These are phyloP conservation scores for Lagodon rhomboides DNA, from an alignment of 2,797 vertebrate species.

Conservation along the genomic window DNA sequence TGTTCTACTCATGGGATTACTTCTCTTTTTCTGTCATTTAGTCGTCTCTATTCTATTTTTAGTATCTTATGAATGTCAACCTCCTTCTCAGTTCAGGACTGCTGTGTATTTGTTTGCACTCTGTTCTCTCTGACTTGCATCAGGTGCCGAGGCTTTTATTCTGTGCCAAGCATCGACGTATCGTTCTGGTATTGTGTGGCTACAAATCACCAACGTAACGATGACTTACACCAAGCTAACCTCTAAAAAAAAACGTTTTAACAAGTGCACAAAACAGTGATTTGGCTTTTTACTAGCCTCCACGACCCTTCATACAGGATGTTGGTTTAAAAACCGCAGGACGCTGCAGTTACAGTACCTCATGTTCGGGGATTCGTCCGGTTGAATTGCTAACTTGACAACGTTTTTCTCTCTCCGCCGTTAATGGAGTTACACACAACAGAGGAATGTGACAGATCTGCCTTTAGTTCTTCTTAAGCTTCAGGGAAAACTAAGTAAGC, in stretches of 20 bases:
- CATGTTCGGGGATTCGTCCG: slow-evolving; percentile 53
- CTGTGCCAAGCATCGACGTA: slow-evolving; percentile 53
- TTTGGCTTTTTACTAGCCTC: slow-evolving; percentile 11
- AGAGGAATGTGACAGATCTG: slow-evolving; percentile 63
- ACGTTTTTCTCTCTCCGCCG: slow-evolving; percentile 19
- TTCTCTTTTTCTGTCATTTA: slow-evolving; percentile 25
- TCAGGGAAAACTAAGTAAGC: slow-evolving; percentile 68
- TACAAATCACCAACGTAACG: slow-evolving; percentile 31
- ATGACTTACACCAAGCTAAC: slow-evolving; percentile 44
- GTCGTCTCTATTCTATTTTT: slow-evolving; percentile 33
- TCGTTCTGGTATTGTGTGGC: slow-evolving; percentile 21
- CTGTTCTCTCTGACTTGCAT: slow-evolving; percentile 42
- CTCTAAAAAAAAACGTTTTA: slow-evolving; percentile 45
- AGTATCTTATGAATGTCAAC: slow-evolving; percentile 91
- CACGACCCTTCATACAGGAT: slow-evolving; percentile 15
- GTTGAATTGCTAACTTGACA: slow-evolving; percentile 45
- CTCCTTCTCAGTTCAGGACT: slow-evolving; percentile 90
- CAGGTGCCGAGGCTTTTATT: slow-evolving; percentile 88
- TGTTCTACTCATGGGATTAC: slow-evolving; percentile 29
- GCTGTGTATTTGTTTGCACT: slow-evolving; percentile 18
- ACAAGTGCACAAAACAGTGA: slow-evolving; percentile 54
- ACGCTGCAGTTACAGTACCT: slow-evolving; percentile 31
- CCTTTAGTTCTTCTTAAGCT: slow-evolving; percentile 62
- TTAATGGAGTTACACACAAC: slow-evolving; percentile 35
- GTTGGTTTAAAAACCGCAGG: slow-evolving; percentile 30